phyloP scores from a whole-genome alignment of 1,140 invertebrate genomes.

The Ceratosolen fusciceps region DNA sequence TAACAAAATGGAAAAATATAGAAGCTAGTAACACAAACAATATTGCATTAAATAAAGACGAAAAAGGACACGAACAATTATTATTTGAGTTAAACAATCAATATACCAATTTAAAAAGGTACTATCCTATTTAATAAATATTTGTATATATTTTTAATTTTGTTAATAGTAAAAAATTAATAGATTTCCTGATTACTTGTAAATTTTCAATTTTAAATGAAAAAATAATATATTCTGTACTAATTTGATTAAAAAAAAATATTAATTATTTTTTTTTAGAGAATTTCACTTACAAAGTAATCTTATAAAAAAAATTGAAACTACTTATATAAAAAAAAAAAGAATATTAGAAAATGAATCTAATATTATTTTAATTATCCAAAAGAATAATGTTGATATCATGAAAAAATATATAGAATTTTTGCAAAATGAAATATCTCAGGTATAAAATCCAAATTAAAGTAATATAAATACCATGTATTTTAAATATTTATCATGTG shows the following conservation, averaged over 20 bases:
- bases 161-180: constrained; percentile 1
- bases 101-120: constrained; percentile 31
- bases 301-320: constrained; percentile 32
- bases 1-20: constrained; percentile 47
- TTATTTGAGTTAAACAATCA: constrained; percentile 46
- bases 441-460: constrained; percentile 40
- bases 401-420: constrained; percentile 39
- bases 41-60: constrained; percentile 40
- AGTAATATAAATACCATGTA: background rate
- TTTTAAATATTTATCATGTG: background rate
- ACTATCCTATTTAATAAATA: constrained; percentile 17
- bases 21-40: constrained; percentile 4
- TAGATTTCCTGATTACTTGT: background rate
- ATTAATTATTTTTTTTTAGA: constrained; percentile 32
- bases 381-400: constrained; percentile 42
- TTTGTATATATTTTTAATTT: background rate
- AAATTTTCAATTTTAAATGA: constrained; percentile 10
- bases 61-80: constrained; percentile 30
- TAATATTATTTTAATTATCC: constrained; percentile 28
- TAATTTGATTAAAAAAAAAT: constrained; percentile 3
- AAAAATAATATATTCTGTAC: background rate
- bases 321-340: constrained; percentile 48
- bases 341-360: constrained; percentile 44
- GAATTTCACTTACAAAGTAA: constrained; percentile 33
- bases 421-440: constrained; percentile 48